Evolutionary conservation across 1,140 invertebrate species (phyloP).

Genomic region (Ips typographus): DNA sequence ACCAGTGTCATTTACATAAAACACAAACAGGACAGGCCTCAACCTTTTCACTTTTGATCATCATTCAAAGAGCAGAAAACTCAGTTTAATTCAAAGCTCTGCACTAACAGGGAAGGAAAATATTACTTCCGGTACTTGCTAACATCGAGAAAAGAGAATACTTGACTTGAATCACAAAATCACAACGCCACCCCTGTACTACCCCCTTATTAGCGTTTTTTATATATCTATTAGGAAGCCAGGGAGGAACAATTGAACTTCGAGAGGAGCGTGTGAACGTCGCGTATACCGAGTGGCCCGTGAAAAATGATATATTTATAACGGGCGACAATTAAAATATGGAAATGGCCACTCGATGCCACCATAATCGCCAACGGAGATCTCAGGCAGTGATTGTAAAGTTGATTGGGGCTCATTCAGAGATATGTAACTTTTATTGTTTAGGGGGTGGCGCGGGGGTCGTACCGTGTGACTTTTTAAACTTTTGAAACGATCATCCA

Average conservation of each 20-base stretch:
- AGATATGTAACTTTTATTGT: slow-evolving; percentile 35
- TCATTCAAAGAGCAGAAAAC: too few species aligned
- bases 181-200: slow-evolving; percentile 7
- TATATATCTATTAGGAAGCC: slow-evolving; percentile 31
- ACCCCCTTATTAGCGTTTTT: slow-evolving; percentile 46
- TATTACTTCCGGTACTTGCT: too few species aligned
- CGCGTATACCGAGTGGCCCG: slow-evolving; percentile 39
- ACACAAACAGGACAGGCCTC: slow-evolving; percentile 26
- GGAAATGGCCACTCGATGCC: slow-evolving; percentile 38
- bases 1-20: slow-evolving; percentile 47
- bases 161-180: background rate
- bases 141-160: too few species aligned
- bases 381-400: slow-evolving; percentile 14
- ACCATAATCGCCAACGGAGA: slow-evolving; percentile 23
- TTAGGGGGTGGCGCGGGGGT: slow-evolving; percentile 6
- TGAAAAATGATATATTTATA: slow-evolving; percentile 41
- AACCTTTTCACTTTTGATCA: background rate
- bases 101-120: background rate
- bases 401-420: slow-evolving; percentile 26
- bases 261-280: slow-evolving; percentile 45
- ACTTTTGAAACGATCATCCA: too few species aligned
- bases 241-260: slow-evolving; percentile 39
- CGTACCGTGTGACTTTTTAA: slow-evolving; percentile 28
- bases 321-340: slow-evolving; percentile 43
- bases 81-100: too few species aligned